A percentile compares a stretch with the other conserved stretches of the same genome.
These are phyloP conservation scores for Callyntrura guangdongensis DNA, from an alignment of 2,888 invertebrate species.

Conservation along the genomic window DNA sequence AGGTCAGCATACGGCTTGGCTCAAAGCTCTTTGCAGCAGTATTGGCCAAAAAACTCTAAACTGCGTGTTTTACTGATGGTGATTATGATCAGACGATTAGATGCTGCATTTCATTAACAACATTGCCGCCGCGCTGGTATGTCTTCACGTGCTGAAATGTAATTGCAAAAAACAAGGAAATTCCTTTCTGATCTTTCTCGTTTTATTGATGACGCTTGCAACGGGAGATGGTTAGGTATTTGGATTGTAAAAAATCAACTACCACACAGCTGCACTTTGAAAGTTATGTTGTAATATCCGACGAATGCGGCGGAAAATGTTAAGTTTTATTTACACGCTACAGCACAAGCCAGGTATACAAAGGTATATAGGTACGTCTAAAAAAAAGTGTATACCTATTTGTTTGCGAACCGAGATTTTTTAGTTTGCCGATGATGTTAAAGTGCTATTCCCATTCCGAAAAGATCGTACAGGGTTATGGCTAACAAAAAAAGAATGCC, in stretches of 20 bases:
- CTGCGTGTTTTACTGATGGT: background rate
- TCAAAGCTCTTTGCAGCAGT: background rate
- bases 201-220: slow-evolving; percentile 28
- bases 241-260: slow-evolving; percentile 32
- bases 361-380: background rate
- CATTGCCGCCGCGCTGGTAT: slow-evolving; percentile 52
- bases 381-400: too few relatives aligned
- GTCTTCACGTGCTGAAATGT: slow-evolving; percentile 55
- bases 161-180: slow-evolving; percentile 13
- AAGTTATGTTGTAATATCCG: background rate
- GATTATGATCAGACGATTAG: background rate
- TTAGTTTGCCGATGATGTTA: slow-evolving; percentile 7
- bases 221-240: background rate
- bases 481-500: background rate
- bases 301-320: background rate
- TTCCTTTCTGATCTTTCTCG: slow-evolving; percentile 15
- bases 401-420: background rate
- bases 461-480: slow-evolving; percentile 40
- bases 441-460: background rate
- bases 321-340: background rate
- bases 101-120: slow-evolving; percentile 8
- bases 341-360: slow-evolving; percentile 13
- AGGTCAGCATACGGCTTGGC: slow-evolving; percentile 50
- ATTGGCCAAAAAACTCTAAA: slow-evolving; percentile 1
- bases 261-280: slow-evolving; percentile 55